Base-by-base conservation (phyloP, 1,140 invertebrate species). In the Hycleus phaleratus region DNA sequence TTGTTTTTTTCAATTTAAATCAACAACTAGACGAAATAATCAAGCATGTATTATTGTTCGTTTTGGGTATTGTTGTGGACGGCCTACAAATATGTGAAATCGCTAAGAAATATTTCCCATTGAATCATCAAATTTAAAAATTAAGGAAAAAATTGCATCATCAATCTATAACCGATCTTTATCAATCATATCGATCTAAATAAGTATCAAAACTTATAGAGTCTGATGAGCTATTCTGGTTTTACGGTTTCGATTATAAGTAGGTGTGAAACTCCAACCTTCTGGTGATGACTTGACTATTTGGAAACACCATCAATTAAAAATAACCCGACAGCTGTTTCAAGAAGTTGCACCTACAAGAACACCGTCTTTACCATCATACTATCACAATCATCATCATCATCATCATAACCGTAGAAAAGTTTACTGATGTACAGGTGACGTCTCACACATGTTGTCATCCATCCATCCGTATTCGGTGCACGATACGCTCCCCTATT, bases 251-350 rank as follows among this genome's bases (percentile, higher is more conserved):
- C 56, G 59, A 64, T 66, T 63, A 61, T 53, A 60, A 62, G 59
- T 66, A 66, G 62, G 62, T 66, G 62, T 64, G 59, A 64, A 66
- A 62, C 62, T 64, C 59, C 60, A 60, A 59, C 64, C 62, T 64
- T 67, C 64, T 64, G 65, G 50, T 56, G 39, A 62, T 67, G 65
- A 67, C 65, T 58, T 44, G 47, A 63, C 65, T 57, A 55, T 64
- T 67, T 65, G 46, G 26, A 49, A 32, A 40, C 54, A 57, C 59
- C 59, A 64, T 67, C 62, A 64, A 67, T 67, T 67, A 67, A 64
- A 67, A 62, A 50, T 54, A 62, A 63, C 52, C 59, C 61, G 62
- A 64, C 59, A 61, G 59, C 62, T 61, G 59, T 25, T 10, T 45
- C 26, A 46, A 53, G 49, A 40, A 49, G 26, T 25, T 9, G 26